phyloP scores from a whole-genome alignment of 2,888 invertebrate genomes.

The Chelonus formosanus region DNA sequence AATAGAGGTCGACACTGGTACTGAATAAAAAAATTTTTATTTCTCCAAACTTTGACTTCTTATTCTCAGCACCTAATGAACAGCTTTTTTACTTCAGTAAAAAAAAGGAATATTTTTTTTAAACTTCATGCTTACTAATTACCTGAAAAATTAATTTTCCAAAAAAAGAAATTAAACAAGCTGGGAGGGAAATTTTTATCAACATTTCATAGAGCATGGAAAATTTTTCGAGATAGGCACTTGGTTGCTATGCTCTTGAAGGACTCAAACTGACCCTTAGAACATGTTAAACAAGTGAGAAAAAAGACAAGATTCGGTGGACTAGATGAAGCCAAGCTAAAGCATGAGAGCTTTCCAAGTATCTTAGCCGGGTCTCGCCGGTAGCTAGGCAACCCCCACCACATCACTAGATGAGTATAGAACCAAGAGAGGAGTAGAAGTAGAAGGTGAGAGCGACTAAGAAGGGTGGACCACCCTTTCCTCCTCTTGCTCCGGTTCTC shows the following conservation, averaged over 20 bases:
- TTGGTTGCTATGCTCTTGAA: too few relatives aligned
- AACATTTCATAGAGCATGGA: too few relatives aligned
- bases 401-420: slow-evolving; percentile 33
- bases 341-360: slow-evolving; percentile 56
- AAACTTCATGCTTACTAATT: too few relatives aligned
- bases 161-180: too few relatives aligned
- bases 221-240: neutral
- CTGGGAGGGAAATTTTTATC: too few relatives aligned
- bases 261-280: too few relatives aligned
- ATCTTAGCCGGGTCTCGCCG: slow-evolving; percentile 65
- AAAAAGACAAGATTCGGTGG: slow-evolving; percentile 6
- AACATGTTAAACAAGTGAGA: neutral
- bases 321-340: slow-evolving; percentile 30
- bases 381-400: slow-evolving; percentile 64
- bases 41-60: neutral
- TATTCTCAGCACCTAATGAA: neutral
- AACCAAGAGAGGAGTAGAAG: slow-evolving; percentile 21
- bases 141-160: too few relatives aligned
- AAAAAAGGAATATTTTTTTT: too few relatives aligned
- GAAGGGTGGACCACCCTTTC: slow-evolving; percentile 44
- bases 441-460: slow-evolving; percentile 27
- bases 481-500: slow-evolving; percentile 31
- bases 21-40: slow-evolving; percentile 37
- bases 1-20: slow-evolving; percentile 62
- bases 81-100: too few relatives aligned